These are phyloP conservation scores for Sceliomorpha sp. DNA, from an alignment of 2,888 invertebrate genomes.

Conservation along the genomic window DNA sequence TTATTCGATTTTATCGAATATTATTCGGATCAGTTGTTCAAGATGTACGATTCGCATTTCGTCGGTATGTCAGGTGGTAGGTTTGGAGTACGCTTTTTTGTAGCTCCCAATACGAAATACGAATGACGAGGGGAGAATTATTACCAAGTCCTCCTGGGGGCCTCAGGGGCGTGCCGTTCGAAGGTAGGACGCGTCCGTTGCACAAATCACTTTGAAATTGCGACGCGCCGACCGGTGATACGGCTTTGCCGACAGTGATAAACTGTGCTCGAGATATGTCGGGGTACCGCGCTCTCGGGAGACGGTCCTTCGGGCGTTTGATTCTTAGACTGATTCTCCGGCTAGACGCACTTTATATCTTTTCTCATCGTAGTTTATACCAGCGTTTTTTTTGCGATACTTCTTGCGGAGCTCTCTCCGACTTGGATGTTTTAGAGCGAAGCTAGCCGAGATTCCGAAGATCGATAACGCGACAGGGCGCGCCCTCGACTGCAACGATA, in stretches of 20 bases:
- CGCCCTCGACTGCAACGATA: constrained; percentile 53
- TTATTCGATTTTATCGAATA: too few relatives aligned
- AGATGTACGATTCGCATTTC: too few relatives aligned
- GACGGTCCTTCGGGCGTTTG: constrained; percentile 49
- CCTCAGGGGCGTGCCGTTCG: constrained; percentile 49
- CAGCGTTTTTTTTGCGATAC: constrained; percentile 26
- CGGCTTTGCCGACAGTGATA: constrained; percentile 45
- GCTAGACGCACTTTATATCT: constrained; percentile 21
- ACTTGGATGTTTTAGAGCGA: constrained; percentile 52
- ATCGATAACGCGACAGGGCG: constrained; percentile 60
- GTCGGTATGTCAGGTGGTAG: too few relatives aligned
- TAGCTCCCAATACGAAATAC: neutral
- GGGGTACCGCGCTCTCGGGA: neutral
- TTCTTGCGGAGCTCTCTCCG: constrained; percentile 37
- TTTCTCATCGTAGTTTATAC: constrained; percentile 32
- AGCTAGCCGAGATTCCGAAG: constrained; percentile 55
- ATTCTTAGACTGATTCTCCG: constrained; percentile 60
- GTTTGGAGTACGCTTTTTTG: too few relatives aligned
- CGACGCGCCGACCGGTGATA: constrained; percentile 15
- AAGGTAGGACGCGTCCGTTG: constrained; percentile 15
- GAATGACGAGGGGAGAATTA: constrained; percentile 62
- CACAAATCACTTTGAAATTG: constrained; percentile 58
- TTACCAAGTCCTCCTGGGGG: constrained; percentile 57
- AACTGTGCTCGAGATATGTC: constrained; percentile 33
- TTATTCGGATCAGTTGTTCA: too few relatives aligned